Conservation (phyloP, 2,113 vertebrate species). For the Ptyas mucosa region DNA sequence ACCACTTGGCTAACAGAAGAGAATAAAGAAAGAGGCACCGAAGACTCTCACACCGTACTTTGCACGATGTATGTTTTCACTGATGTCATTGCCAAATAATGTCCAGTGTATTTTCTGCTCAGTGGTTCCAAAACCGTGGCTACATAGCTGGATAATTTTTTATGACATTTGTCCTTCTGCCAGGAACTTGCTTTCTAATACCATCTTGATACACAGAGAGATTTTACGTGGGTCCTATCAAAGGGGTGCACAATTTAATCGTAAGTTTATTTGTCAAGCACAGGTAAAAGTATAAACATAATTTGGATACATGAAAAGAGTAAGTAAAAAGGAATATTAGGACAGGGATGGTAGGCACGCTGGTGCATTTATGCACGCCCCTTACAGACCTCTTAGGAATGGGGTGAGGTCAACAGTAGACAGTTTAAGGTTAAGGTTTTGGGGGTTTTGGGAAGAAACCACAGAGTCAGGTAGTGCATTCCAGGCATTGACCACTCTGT, state of each 20-base stretch:
- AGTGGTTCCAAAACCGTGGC: not conserved
- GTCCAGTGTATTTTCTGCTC: not conserved
- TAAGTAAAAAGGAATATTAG: too few species aligned
- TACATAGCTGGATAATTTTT: not conserved
- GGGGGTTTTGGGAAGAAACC: accelerated
- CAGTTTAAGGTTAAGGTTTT: too few species aligned
- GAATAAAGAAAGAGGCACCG: not conserved
- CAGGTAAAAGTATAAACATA: too few species aligned
- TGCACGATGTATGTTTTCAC: not conserved
- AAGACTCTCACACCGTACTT: not conserved
- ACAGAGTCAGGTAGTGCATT: too few species aligned
- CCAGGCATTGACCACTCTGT: too few species aligned
- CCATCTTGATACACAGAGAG: not conserved
- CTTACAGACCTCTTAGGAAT: too few species aligned
- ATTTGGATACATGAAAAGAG: too few species aligned
- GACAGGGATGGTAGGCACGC: too few species aligned
- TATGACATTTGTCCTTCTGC: not conserved
- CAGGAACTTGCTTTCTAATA: not conserved
- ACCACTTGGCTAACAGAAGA: not conserved
- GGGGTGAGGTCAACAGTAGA: too few species aligned
- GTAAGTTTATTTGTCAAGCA: too few species aligned
- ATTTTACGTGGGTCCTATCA: not conserved
- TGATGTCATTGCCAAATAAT: not conserved
- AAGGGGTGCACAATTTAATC: not conserved
- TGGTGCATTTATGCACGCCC: too few species aligned